phyloP scores from a whole-genome alignment of 2,113 vertebrate species.

The Acrocephalus kingi region DNA sequence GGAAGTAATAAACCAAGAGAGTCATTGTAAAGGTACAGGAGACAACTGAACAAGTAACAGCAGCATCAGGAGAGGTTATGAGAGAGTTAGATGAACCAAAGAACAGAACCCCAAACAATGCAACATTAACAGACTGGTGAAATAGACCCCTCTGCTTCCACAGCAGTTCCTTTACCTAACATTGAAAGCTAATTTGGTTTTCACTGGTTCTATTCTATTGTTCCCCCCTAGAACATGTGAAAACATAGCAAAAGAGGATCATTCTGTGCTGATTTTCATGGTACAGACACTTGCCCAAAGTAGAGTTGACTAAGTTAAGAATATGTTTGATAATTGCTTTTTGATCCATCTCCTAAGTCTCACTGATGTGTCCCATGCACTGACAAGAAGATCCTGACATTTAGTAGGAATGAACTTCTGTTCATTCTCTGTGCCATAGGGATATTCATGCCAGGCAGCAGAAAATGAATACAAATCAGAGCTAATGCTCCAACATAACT shows the following conservation, averaged over 20 bases:
- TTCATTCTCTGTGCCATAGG: not conserved
- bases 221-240: not conserved
- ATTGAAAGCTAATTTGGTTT: not conserved
- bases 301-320: not conserved
- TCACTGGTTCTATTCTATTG: not conserved
- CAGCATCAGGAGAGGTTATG: not conserved
- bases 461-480: not conserved
- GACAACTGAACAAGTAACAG: not conserved
- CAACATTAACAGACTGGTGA: not conserved
- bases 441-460: not conserved
- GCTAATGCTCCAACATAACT: not conserved
- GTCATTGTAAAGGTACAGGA: not conserved
- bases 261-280: not conserved
- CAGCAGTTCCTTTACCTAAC: not conserved
- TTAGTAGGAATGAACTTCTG: not conserved
- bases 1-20: not conserved
- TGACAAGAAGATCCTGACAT: not conserved
- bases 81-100: not conserved
- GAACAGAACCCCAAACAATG: not conserved
- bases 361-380: not conserved
- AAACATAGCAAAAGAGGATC: fast-evolving
- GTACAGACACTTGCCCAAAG: not conserved
- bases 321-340: not conserved
- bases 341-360: not conserved
- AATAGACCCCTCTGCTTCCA: not conserved